Conservation (phyloP, 2,797 vertebrate genomes). For the Neostethus bicornis region DNA sequence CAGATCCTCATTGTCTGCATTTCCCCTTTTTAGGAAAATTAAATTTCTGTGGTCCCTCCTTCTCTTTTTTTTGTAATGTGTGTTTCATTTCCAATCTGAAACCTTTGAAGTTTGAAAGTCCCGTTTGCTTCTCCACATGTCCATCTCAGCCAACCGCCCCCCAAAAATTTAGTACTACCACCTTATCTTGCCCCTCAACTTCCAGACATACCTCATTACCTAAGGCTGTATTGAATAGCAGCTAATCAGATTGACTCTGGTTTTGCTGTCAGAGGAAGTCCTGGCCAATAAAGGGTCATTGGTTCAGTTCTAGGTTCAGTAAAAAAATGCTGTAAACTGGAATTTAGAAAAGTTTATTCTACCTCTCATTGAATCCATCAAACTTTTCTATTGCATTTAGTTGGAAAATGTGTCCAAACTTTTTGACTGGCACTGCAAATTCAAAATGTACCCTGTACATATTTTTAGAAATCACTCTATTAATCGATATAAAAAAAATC, state of each 20-base stretch:
- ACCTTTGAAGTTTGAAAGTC: conserved; percentile 78
- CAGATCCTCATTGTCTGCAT: conserved; percentile 73
- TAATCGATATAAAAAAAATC: too few relatives aligned
- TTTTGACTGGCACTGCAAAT: too few relatives aligned
- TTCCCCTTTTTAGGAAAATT: conserved; percentile 77
- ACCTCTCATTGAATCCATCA: too few relatives aligned
- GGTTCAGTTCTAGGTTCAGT: conserved; percentile 56
- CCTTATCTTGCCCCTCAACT: conserved; percentile 60
- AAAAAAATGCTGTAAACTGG: conserved; percentile 18
- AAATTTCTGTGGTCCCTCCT: conserved; percentile 75
- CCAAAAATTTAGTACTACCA: conserved; percentile 30
- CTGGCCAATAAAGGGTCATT: conserved; percentile 56
- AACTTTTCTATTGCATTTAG: too few relatives aligned
- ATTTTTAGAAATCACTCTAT: too few relatives aligned
- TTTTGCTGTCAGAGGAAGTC: conserved; percentile 64
- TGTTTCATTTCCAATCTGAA: conserved; percentile 74
- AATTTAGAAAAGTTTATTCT: too few relatives aligned
- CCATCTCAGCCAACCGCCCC: conserved; percentile 25
- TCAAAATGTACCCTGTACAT: too few relatives aligned
- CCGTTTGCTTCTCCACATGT: conserved; percentile 41
- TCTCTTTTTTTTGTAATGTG: conserved; percentile 44
- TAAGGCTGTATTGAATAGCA: conserved; percentile 68
- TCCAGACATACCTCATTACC: conserved; percentile 82
- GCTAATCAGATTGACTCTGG: conserved; percentile 79
- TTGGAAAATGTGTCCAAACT: too few relatives aligned